Evolutionary conservation across 2,113 vertebrate genomes (phyloP).

Genomic region (Callithrix jacchus): DNA sequence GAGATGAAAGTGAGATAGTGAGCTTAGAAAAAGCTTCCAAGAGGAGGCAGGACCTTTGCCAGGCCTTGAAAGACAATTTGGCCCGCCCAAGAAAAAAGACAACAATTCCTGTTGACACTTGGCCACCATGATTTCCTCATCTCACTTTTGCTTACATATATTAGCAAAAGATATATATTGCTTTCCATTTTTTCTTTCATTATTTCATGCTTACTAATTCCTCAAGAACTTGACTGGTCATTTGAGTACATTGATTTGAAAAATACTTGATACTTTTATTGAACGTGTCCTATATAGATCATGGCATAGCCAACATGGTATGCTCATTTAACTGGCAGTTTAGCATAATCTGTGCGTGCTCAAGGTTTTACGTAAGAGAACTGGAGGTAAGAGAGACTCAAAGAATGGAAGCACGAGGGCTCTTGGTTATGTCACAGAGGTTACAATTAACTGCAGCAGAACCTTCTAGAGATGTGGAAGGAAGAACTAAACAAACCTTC

Average conservation of each 20-base stretch:
- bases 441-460: not conserved
- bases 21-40: not conserved
- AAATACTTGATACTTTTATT: not conserved
- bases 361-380: not conserved
- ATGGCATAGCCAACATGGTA: fast-evolving
- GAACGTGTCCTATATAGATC: not conserved
- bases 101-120: not conserved
- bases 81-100: not conserved
- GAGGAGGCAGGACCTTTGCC: not conserved
- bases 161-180: not conserved
- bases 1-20: not conserved
- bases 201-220: not conserved
- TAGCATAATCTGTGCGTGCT: no score
- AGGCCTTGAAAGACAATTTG: no score
- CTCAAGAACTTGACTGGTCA: not conserved
- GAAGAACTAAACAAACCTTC: not conserved
- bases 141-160: no score
- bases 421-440: not conserved
- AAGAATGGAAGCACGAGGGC: not conserved
- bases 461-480: not conserved
- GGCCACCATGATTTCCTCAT: not conserved
- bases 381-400: not conserved
- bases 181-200: not conserved
- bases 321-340: not conserved
- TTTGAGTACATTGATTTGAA: not conserved